These are phyloP conservation scores for Podargus strigoides DNA, from an alignment of 2,797 vertebrate genomes.

Conservation along the genomic window DNA sequence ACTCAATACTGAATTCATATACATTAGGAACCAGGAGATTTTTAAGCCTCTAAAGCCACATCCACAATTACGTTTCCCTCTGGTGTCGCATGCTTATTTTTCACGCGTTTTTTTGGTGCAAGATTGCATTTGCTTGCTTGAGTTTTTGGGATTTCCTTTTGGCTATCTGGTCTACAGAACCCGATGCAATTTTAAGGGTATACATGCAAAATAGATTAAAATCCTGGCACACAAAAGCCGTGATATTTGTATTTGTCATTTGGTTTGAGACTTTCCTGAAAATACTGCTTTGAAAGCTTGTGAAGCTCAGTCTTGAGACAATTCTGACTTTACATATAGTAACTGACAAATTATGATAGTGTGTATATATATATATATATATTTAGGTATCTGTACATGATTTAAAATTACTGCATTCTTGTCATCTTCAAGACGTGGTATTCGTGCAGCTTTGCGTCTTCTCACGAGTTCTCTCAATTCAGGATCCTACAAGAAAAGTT, in stretches of 20 bases:
- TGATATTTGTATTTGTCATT: not conserved
- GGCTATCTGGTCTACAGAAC: not conserved
- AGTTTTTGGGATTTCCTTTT: not conserved
- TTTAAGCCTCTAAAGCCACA: not conserved
- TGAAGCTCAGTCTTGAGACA: not conserved
- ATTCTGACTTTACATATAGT: not conserved
- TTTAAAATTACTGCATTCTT: not conserved
- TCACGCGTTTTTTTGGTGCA: not conserved
- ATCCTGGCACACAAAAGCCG: not conserved
- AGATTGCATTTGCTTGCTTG: not conserved
- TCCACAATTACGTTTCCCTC: not conserved
- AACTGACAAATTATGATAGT: not conserved
- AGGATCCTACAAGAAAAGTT: not conserved
- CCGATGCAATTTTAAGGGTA: not conserved
- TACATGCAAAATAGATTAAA: not conserved
- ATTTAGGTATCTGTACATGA: not conserved
- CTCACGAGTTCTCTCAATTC: not conserved
- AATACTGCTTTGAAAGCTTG: not conserved
- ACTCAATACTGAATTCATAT: not conserved
- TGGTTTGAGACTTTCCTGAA: not conserved
- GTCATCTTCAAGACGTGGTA: not conserved
- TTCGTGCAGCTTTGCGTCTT: not conserved
- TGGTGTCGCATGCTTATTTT: slow-evolving; percentile 3
- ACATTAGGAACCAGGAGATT: not conserved
- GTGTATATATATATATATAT: not conserved